phyloP scores from a whole-genome alignment of 2,113 vertebrate species.

The Paramisgurnus dabryanus region DNA sequence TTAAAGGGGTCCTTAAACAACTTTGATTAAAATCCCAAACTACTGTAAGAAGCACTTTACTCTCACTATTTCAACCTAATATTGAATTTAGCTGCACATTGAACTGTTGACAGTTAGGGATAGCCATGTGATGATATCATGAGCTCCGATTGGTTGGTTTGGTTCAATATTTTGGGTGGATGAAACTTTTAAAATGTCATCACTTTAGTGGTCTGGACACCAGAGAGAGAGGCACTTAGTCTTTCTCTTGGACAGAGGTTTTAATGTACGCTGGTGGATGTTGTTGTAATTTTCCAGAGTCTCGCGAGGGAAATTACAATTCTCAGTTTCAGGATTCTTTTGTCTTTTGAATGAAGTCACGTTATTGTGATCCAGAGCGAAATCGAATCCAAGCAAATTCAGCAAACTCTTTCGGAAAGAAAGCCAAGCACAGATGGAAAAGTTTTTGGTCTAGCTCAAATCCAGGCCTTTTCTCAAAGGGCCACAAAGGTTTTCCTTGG shows the following conservation, averaged over 20 bases:
- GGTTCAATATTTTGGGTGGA: neutral
- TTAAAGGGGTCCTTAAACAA: neutral
- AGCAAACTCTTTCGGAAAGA: slow-evolving; percentile 7
- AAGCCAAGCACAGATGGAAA: slow-evolving; percentile 15
- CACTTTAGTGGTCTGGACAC: neutral
- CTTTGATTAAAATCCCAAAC: neutral
- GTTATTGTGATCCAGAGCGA: slow-evolving; percentile 7
- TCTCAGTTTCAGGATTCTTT: slow-evolving; percentile 3
- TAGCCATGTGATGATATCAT: neutral
- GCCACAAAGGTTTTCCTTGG: neutral
- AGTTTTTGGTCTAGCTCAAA: slow-evolving; percentile 4
- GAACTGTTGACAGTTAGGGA: neutral
- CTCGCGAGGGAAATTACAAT: neutral
- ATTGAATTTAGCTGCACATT: neutral
- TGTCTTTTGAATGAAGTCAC: slow-evolving; percentile 9
- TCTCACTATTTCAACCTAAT: neutral
- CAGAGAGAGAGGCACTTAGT: slow-evolving; percentile 5
- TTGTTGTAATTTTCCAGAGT: neutral
- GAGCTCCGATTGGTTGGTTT: neutral
- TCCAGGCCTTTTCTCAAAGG: slow-evolving; percentile 7
- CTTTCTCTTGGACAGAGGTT: neutral
- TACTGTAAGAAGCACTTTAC: neutral
- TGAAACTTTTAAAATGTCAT: neutral
- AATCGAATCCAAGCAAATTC: slow-evolving; percentile 12
- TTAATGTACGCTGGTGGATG: neutral